Conservation (phyloP, 2,888 invertebrate species). For the Drosophila planitibia region DNA sequence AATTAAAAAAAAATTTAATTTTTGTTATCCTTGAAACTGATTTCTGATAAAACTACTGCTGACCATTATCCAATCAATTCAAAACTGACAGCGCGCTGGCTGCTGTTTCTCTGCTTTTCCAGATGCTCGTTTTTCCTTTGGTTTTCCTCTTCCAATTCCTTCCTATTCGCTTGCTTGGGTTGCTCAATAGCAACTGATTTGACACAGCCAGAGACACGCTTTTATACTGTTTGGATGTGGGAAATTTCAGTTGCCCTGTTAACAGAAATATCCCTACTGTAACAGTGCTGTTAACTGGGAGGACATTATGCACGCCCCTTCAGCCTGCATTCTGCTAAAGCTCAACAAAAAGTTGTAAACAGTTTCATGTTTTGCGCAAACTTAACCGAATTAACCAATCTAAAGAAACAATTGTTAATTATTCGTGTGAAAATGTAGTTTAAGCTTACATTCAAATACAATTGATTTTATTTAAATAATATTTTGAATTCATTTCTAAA, state of each 20-base stretch:
- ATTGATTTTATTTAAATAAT: not conserved
- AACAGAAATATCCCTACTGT: slow-evolving; percentile 44
- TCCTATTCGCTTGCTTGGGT: slow-evolving; percentile 47
- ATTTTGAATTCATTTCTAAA: not conserved
- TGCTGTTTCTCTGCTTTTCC: slow-evolving; percentile 16
- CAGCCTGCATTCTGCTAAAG: not conserved
- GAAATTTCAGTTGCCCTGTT: slow-evolving; percentile 44
- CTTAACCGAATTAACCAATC: not conserved
- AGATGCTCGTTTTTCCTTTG: slow-evolving; percentile 14
- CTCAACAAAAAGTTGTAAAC: not conserved
- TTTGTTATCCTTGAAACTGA: not conserved
- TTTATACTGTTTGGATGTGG: slow-evolving; percentile 54
- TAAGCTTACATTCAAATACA: not conserved
- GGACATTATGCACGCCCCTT: not conserved
- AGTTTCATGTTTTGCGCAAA: not conserved
- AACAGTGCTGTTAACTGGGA: slow-evolving; percentile 21
- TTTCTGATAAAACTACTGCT: slow-evolving; percentile 14
- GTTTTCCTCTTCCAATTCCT: not conserved
- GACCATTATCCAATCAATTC: slow-evolving; percentile 30
- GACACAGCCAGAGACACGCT: slow-evolving; percentile 15
- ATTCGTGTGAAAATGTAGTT: not conserved
- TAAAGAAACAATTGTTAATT: not conserved
- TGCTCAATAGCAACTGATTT: slow-evolving; percentile 67
- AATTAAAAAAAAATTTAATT: slow-evolving; percentile 11
- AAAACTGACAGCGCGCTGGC: slow-evolving; percentile 9